These are phyloP conservation scores for Coregonus ussuriensis DNA, from an alignment of 2,797 vertebrate genomes.

Conservation along the genomic window DNA sequence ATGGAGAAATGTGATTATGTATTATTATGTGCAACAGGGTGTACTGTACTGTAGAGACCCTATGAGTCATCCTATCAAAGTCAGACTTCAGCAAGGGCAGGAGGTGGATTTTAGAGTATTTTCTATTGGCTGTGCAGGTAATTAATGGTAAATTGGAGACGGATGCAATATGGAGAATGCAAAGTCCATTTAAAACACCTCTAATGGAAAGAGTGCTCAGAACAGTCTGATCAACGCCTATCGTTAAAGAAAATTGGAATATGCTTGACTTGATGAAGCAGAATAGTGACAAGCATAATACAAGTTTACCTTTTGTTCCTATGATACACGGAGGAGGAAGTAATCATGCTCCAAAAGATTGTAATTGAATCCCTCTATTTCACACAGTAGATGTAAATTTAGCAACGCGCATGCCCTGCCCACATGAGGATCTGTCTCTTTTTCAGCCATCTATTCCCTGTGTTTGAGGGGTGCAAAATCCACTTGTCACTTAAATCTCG, in stretches of 20 bases:
- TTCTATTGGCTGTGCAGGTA: background rate
- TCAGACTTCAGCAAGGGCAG: background rate
- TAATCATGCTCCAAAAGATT: conserved; percentile 38
- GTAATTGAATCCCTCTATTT: conserved; percentile 41
- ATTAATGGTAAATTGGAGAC: background rate
- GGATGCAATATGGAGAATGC: background rate
- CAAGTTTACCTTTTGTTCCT: conserved; percentile 23
- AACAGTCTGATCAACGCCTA: background rate
- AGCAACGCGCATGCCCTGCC: no score
- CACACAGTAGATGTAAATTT: conserved; percentile 28
- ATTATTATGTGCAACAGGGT: background rate
- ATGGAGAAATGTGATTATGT: background rate
- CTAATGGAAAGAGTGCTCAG: background rate
- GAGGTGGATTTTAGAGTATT: no score
- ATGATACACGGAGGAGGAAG: conserved; percentile 35
- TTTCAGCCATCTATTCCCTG: no score
- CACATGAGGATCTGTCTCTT: no score
- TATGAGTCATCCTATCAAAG: background rate
- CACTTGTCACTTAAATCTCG: no score
- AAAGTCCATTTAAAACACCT: background rate
- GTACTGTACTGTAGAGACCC: background rate
- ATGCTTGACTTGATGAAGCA: conserved; percentile 34
- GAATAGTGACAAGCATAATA: conserved; percentile 32
- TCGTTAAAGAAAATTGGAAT: conserved; percentile 25
- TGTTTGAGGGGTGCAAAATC: no score